These are phyloP conservation scores for Oxyruncus cristatus DNA, from an alignment of 2,113 vertebrate genomes.

Conservation along the genomic window DNA sequence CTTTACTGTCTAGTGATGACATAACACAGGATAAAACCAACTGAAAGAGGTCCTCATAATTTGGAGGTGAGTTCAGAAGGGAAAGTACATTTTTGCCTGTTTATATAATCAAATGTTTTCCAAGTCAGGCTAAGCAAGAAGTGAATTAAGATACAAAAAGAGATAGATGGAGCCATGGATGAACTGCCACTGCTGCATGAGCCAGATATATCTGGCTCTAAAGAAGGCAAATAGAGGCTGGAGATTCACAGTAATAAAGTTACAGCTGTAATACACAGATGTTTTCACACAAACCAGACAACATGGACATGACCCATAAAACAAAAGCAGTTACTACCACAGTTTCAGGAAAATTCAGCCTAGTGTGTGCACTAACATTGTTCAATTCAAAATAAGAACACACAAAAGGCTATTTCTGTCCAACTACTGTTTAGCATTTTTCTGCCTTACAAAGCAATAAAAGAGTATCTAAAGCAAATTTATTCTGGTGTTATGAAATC, in stretches of 20 bases:
- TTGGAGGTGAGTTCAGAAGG: background rate
- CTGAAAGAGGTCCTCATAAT: background rate
- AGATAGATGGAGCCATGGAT: background rate
- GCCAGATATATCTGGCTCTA: background rate
- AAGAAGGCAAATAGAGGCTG: background rate
- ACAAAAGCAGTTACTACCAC: background rate
- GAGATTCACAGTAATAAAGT: background rate
- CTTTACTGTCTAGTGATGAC: accelerated
- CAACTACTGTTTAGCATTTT: background rate
- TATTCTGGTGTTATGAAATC: background rate
- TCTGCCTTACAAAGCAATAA: background rate
- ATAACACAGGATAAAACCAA: background rate
- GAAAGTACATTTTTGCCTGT: background rate
- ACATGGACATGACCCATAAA: background rate
- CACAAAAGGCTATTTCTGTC: background rate
- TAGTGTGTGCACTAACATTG: background rate
- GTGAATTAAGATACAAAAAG: background rate
- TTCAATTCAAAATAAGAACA: background rate
- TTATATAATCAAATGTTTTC: background rate
- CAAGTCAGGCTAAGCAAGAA: background rate
- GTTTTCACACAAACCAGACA: background rate
- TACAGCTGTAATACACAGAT: background rate
- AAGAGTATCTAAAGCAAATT: background rate
- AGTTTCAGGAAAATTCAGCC: background rate
- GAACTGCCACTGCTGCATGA: background rate